phyloP scores from a whole-genome alignment of 2,888 invertebrate genomes.

The Diadegma fenestrale region DNA sequence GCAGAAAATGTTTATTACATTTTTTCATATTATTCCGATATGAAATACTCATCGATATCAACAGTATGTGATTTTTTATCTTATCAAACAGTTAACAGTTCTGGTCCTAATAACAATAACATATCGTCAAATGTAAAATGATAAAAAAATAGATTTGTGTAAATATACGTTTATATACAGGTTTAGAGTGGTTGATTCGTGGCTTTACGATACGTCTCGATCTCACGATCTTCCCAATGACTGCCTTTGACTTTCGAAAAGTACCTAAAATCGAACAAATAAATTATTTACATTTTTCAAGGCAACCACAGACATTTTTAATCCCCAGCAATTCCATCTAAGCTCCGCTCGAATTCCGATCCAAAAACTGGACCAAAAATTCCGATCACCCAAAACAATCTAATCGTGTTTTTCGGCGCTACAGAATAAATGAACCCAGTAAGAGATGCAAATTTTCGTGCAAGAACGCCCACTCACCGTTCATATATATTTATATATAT shows the following conservation, averaged over 20 bases:
- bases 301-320: background rate
- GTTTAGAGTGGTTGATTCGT: constrained; percentile 71
- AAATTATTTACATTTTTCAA: background rate
- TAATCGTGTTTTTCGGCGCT: constrained; percentile 6
- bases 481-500: background rate
- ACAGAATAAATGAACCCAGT: constrained; percentile 1
- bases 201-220: constrained; percentile 85
- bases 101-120: constrained; percentile 9
- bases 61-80: constrained; percentile 17
- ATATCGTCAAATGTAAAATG: constrained; percentile 41
- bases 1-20: constrained; percentile 8
- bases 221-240: constrained; percentile 90
- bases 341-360: background rate
- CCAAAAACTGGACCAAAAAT: background rate
- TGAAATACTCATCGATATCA: background rate
- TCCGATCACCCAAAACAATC: background rate
- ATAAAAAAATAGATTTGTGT: constrained; percentile 44
- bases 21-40: constrained; percentile 4
- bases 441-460: constrained; percentile 30
- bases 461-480: constrained; percentile 55
- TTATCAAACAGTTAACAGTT: constrained; percentile 10
- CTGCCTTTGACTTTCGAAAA: constrained; percentile 84
- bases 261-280: constrained; percentile 79
- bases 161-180: constrained; percentile 48
- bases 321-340: background rate